Evolutionary conservation across 2,797 vertebrate species (phyloP).

Genomic region (Centropyge bicolor): DNA sequence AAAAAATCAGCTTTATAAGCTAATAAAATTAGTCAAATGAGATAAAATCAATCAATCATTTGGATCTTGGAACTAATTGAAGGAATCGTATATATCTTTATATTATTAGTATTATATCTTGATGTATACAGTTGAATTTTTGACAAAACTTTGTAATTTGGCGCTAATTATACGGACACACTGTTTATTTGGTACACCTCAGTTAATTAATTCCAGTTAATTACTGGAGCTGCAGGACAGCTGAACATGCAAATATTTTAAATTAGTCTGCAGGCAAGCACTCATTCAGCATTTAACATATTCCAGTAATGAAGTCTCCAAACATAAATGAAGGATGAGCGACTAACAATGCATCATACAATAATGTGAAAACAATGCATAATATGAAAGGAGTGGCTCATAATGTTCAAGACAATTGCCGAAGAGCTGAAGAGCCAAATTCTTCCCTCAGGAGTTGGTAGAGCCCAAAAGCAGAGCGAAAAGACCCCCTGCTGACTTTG

Average conservation of each 20-base stretch:
- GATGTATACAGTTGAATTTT: background rate
- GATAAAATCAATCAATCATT: no score
- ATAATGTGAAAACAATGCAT: background rate
- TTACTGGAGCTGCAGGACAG: constrained; percentile 24
- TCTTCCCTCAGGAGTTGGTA: background rate
- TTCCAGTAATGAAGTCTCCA: background rate
- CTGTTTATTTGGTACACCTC: constrained; percentile 9
- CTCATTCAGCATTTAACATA: background rate
- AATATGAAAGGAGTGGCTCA: background rate
- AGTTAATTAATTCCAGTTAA: constrained; percentile 35
- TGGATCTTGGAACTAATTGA: no score
- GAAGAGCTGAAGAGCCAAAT: background rate
- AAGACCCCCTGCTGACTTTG: background rate
- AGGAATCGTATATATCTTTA: background rate
- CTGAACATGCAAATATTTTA: constrained; percentile 11
- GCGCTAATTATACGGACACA: background rate
- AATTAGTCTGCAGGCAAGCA: constrained; percentile 14
- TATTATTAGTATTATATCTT: background rate
- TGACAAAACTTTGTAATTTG: no score
- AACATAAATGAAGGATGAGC: background rate
- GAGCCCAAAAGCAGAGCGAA: background rate
- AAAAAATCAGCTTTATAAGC: no score
- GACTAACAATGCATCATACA: background rate
- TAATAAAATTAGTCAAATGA: no score
- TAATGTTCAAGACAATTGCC: background rate